phyloP scores from a whole-genome alignment of 2,888 invertebrate genomes.

The Aphrophora alni region DNA sequence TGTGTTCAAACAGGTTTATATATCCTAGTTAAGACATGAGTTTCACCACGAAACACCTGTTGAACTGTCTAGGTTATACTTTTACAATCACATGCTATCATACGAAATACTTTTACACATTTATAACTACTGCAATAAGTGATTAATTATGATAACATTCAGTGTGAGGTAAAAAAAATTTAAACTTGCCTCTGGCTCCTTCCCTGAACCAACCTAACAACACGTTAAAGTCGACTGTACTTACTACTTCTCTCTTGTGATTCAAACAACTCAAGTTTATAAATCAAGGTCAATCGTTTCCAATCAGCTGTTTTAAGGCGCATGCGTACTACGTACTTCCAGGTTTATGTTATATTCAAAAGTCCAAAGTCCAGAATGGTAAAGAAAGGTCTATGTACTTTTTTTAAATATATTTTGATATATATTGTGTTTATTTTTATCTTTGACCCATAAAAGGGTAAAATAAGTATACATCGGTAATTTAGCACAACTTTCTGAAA shows the following conservation, averaged over 20 bases:
- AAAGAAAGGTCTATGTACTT: too few species aligned
- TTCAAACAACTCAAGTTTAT: not conserved
- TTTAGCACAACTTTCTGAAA: too few species aligned
- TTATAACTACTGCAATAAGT: not conserved
- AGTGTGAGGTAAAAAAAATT: not conserved
- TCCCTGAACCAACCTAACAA: not conserved
- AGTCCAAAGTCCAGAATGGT: too few species aligned
- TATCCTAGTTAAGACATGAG: not conserved
- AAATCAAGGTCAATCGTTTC: not conserved
- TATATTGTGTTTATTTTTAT: too few species aligned
- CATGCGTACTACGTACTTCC: not conserved
- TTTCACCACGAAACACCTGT: not conserved
- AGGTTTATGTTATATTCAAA: too few species aligned
- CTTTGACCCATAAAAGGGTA: too few species aligned
- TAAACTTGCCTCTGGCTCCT: not conserved
- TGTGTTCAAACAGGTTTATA: not conserved
- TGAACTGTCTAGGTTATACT: not conserved
- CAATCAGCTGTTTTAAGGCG: not conserved
- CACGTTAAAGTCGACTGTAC: too few species aligned
- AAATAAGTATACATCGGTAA: too few species aligned
- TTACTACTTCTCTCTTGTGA: too few species aligned
- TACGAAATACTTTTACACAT: not conserved
- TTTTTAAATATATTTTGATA: too few species aligned
- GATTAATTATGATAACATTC: not conserved
- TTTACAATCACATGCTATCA: not conserved